Evolutionary conservation across 2,113 vertebrate genomes (phyloP), one percentile per base, ranked within the genome.

Genomic region (Physeter macrocephalus): DNA sequence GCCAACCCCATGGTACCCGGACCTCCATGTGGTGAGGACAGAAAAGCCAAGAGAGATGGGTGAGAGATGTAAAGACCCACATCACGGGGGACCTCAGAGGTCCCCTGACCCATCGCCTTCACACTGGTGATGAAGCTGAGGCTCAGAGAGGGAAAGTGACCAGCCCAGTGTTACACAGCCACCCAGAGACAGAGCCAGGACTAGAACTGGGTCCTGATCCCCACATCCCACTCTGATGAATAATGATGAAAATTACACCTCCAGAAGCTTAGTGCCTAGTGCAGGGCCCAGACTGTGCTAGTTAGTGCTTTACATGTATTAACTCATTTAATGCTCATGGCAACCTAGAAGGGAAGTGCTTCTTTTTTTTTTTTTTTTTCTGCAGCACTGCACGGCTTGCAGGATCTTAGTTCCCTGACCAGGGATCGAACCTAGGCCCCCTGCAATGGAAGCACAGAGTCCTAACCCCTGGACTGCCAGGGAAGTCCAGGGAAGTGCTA

Each of bases 251-350:
- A 36, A 23, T 0, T 39, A 21, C n/a, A 23, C 29, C 39, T 10
- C 31, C 6, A 10, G 20, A 25, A 39, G 74, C 23, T 17, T 8
- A 7, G 3, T 4, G 74, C n/a, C 9, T 1, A 3, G 11, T 5
- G 15, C 4, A 1, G 59, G 39, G 64, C 43, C 82, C 17, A 1
- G 23, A 31, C 10, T 7, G 29, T 25, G 29, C 49, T 11, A 25
- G 11, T 4, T 15, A 20, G 15, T 4, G 0, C 61, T 29, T 14
- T 4, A 75, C 8, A 1, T 0, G 2, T 13, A 15, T 17, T 21
- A 18, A 41, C 25, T 59, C 74, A 46, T 1, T 21, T 17, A 49
- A 3, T 2, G 15, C 29, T n/a, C 91, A 59, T 6, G 8, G 43
- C 18, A 66, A 59, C 21, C 59, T 9, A 2, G 8, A 21, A 25